Conservation (phyloP, 2,888 invertebrate species). For the Philaethria dido region DNA sequence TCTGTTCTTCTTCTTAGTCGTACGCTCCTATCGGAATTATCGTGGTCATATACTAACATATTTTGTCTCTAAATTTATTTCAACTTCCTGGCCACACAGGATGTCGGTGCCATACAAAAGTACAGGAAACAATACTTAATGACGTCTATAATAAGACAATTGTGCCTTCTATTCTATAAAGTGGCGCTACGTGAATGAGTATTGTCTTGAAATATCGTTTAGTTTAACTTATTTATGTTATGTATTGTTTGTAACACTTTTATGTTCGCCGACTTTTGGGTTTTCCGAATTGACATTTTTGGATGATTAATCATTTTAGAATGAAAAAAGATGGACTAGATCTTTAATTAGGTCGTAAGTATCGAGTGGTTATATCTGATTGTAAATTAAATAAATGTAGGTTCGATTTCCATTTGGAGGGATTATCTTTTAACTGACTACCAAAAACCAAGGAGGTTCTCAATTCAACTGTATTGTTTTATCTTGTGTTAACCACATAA, state of each 20-base stretch:
- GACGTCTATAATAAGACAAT: conserved; percentile 73
- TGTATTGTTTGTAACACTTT: conserved; percentile 10
- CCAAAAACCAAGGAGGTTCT: no score
- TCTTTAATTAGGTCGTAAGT: no score
- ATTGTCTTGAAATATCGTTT: conserved; percentile 32
- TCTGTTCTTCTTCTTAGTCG: no score
- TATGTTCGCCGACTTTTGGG: conserved; percentile 4
- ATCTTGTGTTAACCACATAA: no score
- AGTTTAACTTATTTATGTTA: conserved; percentile 21
- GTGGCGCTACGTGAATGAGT: conserved; percentile 48
- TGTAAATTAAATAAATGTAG: no score
- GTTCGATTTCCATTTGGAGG: no score
- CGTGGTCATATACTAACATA: no score
- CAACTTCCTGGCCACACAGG: conserved; percentile 51
- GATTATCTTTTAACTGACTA: no score
- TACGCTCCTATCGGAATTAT: no score
- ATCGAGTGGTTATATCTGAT: no score
- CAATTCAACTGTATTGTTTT: no score
- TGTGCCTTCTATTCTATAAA: conserved; percentile 51
- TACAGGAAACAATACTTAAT: conserved; percentile 75
- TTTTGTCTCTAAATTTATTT: neutral
- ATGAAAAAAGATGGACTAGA: no score
- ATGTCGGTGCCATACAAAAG: conserved; percentile 68
- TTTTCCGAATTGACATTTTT: conserved; percentile 11
- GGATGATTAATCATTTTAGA: neutral